Evolutionary conservation across 2,797 vertebrate species (phyloP), one percentile per base, ranked within the genome.

Genomic region (Ceyx erithaca): DNA sequence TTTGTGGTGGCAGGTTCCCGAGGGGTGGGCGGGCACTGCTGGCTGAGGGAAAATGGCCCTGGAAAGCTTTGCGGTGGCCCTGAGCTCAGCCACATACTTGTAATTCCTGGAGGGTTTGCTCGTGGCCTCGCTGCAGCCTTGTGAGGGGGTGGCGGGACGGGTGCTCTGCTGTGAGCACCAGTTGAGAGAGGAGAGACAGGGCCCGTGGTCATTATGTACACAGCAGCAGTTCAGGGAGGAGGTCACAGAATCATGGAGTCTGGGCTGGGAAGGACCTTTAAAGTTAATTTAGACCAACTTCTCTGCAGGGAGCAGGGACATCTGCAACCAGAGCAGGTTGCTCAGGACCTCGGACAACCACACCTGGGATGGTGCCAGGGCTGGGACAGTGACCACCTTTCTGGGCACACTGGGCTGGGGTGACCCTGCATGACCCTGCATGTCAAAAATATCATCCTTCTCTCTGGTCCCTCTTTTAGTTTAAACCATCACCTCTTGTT

Each of bases 51-150:
- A 21, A 20, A 78, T 1, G 1, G 46, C 59, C 33, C 37, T 49
- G 72, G 37, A 83, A 85, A 63, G 35, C 33, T 62, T 61, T 31
- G 9, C 25, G 12, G 37, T 11, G 30, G 15, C 80, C 62, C 59
- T 62, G 66, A 83, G 69, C 69, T 91, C 2, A 0, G 62, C 31
- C 25, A 5, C 89, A 89, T 93, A 18, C 40, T 91, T 92, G 66
- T 83, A 85, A 85, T 95, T 94, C 87, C 95, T 87, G 62, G 33
- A 82, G 79, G 35, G 48, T 80, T 87, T 87, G 68, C 81, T 15
- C 0, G 0, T 23, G 25, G 77, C 66, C 67, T 71, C 2, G 4
- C 73, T 22, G 66, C n/a, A 52, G 81, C 59, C 63, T 41, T 31
- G 40, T 3, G 18, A 84, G 67, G 48, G 22, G n/a, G 61, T 0